Conservation (phyloP, 2,888 invertebrate genomes). For the Xestoiulus laeticollis region DNA sequence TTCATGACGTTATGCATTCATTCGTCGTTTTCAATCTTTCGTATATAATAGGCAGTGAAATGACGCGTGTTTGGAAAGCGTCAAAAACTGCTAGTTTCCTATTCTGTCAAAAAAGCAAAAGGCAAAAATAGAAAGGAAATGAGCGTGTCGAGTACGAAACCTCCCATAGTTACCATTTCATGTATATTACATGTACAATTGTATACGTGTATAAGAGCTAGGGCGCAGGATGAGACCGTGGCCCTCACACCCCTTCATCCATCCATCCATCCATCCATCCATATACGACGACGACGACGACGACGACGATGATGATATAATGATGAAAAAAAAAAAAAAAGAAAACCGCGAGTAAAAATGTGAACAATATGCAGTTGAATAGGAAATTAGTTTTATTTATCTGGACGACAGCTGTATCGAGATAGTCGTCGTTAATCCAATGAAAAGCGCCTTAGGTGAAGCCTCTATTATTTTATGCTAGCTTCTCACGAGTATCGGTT, state of each 20-base stretch:
- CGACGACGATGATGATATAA: neutral
- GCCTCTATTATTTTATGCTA: conserved; percentile 1
- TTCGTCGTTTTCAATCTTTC: neutral
- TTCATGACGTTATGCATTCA: neutral
- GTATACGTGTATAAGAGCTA: neutral
- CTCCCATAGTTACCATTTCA: conserved; percentile 1
- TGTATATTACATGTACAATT: too few relatives aligned
- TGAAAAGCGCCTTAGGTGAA: neutral
- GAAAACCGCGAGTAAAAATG: neutral
- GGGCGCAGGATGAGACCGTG: neutral
- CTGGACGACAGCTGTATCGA: conserved; percentile 40
- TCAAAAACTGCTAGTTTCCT: conserved; percentile 43
- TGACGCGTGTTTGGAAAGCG: conserved; percentile 12
- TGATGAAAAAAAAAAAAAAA: neutral
- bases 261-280: neutral
- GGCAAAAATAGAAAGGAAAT: conserved; percentile 45
- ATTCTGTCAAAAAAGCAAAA: conserved; percentile 36
- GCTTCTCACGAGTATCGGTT: conserved; percentile 30
- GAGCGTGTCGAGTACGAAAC: conserved; percentile 15
- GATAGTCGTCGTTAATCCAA: conserved; percentile 40
- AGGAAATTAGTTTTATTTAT: conserved; percentile 52
- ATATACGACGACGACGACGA: neutral
- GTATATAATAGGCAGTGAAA: neutral
- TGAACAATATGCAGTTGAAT: conserved; percentile 42
- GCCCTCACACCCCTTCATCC: neutral